Evolutionary conservation across 2,797 vertebrate genomes (phyloP).

Genomic region (Spinus pinus): DNA sequence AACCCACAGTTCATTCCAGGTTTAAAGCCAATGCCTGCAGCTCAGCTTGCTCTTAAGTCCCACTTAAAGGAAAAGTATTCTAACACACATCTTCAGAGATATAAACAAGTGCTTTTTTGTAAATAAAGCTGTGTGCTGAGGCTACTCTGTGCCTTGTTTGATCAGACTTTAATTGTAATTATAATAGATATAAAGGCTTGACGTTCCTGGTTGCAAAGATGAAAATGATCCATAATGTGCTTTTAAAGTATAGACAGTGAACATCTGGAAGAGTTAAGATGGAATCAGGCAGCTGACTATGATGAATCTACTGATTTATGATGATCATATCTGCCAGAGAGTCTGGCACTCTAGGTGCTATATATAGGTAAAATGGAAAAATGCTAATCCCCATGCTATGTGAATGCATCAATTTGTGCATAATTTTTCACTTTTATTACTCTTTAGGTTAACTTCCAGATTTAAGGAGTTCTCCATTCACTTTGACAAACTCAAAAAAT

Average conservation of each 20-base stretch:
- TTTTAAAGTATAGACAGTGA: slow-evolving; percentile 28
- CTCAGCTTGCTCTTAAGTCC: not conserved
- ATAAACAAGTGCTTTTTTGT: not conserved
- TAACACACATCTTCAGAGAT: not conserved
- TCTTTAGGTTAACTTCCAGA: slow-evolving; percentile 54
- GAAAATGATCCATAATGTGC: slow-evolving; percentile 19
- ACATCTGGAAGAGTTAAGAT: slow-evolving; percentile 34
- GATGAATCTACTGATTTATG: slow-evolving; percentile 56
- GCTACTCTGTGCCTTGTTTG: not conserved
- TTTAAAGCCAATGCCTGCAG: not conserved
- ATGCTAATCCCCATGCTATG: not conserved
- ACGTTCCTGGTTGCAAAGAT: not conserved
- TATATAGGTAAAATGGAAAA: slow-evolving; percentile 16
- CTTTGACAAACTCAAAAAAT: slow-evolving; percentile 45
- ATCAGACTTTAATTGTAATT: not conserved
- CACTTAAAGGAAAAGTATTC: not conserved
- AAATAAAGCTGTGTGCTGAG: not conserved
- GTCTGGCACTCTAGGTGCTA: not conserved
- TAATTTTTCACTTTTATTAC: slow-evolving; percentile 68
- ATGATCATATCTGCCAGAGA: slow-evolving; percentile 35
- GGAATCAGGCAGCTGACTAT: not conserved
- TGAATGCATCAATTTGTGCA: slow-evolving; percentile 3
- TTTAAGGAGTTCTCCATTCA: slow-evolving; percentile 44
- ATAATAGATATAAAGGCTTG: not conserved
- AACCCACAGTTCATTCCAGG: not conserved